phyloP scores from a whole-genome alignment of 2,113 vertebrate species.

The Phalacrocorax aristotelis region DNA sequence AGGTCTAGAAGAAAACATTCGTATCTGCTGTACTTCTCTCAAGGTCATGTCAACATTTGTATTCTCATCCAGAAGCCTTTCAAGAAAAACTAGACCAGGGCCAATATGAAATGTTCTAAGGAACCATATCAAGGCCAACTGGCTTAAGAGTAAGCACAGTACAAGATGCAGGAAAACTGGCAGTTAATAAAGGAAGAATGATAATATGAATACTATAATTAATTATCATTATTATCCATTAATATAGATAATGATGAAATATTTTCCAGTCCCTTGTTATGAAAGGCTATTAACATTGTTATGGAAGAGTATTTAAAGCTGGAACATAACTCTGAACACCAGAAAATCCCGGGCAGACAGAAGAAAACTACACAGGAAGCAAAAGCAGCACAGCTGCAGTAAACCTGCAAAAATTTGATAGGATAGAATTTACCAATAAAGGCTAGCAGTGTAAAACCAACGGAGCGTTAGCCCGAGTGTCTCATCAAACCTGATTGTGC shows the following conservation, averaged over 20 bases:
- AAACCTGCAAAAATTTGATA: not conserved
- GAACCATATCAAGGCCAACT: fast-evolving
- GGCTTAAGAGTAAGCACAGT: not conserved
- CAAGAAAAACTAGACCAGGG: not conserved
- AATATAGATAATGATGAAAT: not conserved
- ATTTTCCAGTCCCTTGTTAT: not conserved
- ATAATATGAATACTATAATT: not conserved
- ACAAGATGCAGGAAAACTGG: not conserved
- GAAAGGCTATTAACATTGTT: not conserved
- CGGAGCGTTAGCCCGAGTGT: not conserved
- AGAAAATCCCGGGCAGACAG: not conserved
- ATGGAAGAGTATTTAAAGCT: not conserved
- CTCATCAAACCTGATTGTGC: not conserved
- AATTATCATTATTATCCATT: not conserved
- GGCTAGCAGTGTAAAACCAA: not conserved
- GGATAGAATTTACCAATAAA: not conserved
- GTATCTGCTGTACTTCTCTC: not conserved
- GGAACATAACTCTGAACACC: not conserved
- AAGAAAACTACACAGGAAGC: not conserved
- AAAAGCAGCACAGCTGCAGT: not conserved
- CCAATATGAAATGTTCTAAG: not conserved
- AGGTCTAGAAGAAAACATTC: not conserved
- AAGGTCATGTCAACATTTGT: not conserved
- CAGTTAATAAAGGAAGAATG: not conserved
- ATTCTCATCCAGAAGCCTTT: not conserved